phyloP scores from a whole-genome alignment of 2,113 vertebrate species.

The Xiphias gladius region DNA sequence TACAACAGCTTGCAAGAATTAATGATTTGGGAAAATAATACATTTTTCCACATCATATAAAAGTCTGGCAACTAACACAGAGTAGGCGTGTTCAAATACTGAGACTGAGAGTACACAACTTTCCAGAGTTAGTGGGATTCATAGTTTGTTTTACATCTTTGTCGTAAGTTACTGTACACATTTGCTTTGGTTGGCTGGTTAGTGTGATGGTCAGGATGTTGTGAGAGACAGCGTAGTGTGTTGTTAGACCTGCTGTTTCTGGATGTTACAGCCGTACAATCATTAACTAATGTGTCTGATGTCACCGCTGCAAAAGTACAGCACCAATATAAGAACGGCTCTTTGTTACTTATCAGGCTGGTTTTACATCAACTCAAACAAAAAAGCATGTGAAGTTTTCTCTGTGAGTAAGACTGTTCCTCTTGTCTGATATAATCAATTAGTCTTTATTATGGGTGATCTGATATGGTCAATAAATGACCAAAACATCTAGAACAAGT shows the following conservation, averaged over 20 bases:
- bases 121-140: conserved; percentile 49
- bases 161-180: conserved; percentile 43
- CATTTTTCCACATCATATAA: neutral
- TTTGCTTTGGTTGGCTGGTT: conserved; percentile 68
- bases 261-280: conserved; percentile 20
- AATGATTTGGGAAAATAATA: conserved; percentile 3
- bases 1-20: conserved; percentile 15
- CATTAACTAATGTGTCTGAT: conserved; percentile 28
- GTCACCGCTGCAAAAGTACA: conserved; percentile 35
- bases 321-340: conserved; percentile 64
- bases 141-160: conserved; percentile 45
- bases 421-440: conserved; percentile 19
- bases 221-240: conserved; percentile 6
- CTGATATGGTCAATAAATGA: conserved; percentile 18
- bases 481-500: conserved; percentile 9
- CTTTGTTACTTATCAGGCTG: conserved; percentile 67
- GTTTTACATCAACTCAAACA: conserved; percentile 64
- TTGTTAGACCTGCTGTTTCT: conserved; percentile 23
- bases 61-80: conserved; percentile 24
- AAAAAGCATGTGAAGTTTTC: conserved; percentile 10
- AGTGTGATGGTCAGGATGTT: conserved; percentile 34
- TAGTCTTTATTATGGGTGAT: conserved; percentile 27
- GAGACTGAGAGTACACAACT: conserved; percentile 19
- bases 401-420: conserved; percentile 19
- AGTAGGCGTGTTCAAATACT: conserved; percentile 42